phyloP scores from a whole-genome alignment of 2,797 vertebrate genomes.

The Acipenser oxyrinchus region DNA sequence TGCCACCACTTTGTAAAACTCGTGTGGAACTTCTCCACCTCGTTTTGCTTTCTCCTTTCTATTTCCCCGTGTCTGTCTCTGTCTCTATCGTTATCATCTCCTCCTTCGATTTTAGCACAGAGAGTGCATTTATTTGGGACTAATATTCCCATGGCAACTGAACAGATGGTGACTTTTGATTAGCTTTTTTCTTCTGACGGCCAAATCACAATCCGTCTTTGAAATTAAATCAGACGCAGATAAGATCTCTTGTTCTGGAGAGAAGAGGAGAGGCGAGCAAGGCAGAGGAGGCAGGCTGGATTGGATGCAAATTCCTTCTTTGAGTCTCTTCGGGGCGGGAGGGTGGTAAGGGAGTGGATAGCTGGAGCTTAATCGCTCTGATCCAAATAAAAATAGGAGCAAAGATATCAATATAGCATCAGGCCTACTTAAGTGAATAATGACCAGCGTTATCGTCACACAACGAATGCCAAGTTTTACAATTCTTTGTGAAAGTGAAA shows the following conservation, averaged over 20 bases:
- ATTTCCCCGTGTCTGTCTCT: conserved; percentile 32
- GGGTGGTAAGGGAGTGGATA: no score
- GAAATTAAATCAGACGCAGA: conserved; percentile 99
- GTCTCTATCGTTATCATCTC: conserved; percentile 60
- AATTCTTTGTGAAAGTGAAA: no score
- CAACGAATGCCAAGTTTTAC: no score
- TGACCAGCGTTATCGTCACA: no score
- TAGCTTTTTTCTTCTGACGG: conserved; percentile 65
- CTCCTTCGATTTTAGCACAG: conserved; percentile 56
- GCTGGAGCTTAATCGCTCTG: no score
- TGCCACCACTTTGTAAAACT: conserved; percentile 39
- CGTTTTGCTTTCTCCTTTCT: conserved; percentile 36
- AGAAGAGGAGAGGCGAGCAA: conserved; percentile 39
- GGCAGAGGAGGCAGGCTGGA: no score
- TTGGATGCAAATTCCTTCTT: no score
- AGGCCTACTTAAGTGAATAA: no score
- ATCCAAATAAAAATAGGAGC: no score
- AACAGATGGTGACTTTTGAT: conserved; percentile 98
- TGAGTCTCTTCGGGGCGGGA: no score
- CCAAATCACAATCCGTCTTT: conserved; percentile 79
- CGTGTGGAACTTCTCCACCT: conserved; percentile 43
- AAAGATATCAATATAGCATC: no score
- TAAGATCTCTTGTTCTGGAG: conserved; percentile 79
- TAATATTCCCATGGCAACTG: conserved; percentile 89
- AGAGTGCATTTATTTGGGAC: conserved; percentile 78